Evolutionary conservation across 2,888 invertebrate species (phyloP).

Genomic region (Sericinus montela): DNA sequence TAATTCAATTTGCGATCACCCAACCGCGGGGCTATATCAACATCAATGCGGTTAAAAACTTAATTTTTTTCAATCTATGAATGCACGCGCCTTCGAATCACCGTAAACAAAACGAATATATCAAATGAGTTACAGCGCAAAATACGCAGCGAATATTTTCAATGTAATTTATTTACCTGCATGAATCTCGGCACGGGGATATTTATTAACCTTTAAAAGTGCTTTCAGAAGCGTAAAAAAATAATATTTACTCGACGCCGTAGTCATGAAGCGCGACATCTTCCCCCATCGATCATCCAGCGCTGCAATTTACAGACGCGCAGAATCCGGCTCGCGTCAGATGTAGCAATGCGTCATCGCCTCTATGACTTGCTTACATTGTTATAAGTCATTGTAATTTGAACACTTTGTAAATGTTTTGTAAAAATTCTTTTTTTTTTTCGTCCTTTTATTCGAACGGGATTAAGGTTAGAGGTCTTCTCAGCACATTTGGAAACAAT

Average conservation of each 20-base stretch:
- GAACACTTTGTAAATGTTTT: constrained; percentile 13
- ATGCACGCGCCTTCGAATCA: constrained; percentile 7
- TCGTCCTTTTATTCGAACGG: too few species aligned
- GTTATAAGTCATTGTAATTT: constrained; percentile 10
- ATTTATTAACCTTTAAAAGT: constrained; percentile 18
- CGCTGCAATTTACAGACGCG: constrained; percentile 38
- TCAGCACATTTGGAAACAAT: too few species aligned
- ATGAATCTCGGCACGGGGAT: constrained; percentile 6
- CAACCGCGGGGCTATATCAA: too few species aligned
- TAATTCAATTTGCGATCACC: too few species aligned
- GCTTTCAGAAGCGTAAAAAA: constrained; percentile 13
- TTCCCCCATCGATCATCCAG: constrained; percentile 56
- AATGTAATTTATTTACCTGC: constrained; percentile 19
- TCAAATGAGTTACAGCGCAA: constrained; percentile 7
- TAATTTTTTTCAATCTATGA: constrained; percentile 1
- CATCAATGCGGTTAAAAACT: too few species aligned
- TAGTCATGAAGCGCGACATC: constrained; percentile 50
- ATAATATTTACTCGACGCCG: constrained; percentile 19
- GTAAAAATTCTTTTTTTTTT: neutral
- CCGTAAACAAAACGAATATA: constrained; percentile 11
- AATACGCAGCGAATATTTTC: constrained; percentile 12
- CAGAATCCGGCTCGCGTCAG: neutral
- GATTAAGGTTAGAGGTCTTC: too few species aligned
- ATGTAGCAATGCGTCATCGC: constrained; percentile 11
- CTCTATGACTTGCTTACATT: constrained; percentile 4